These are phyloP conservation scores for Athripsodes cinereus DNA, from an alignment of 2,888 invertebrate species.

Conservation along the genomic window DNA sequence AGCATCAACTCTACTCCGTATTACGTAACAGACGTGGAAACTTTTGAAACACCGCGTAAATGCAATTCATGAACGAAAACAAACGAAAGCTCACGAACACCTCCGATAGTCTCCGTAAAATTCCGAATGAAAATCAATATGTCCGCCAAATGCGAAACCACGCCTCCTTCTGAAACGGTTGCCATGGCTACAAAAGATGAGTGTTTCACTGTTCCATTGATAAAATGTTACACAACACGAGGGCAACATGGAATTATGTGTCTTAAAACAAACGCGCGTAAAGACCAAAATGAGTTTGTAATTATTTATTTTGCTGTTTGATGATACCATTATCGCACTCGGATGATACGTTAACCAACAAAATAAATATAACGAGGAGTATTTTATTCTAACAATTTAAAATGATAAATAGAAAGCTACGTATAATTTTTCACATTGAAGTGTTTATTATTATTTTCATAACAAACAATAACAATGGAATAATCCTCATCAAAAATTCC, in stretches of 20 bases:
- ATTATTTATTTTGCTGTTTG: too few species aligned
- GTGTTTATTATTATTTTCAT: too few species aligned
- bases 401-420: too few species aligned
- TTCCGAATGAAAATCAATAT: constrained; percentile 25
- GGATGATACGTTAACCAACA: too few species aligned
- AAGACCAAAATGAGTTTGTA: not conserved
- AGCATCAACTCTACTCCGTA: too few species aligned
- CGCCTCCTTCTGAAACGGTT: constrained; percentile 23
- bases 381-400: too few species aligned
- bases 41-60: constrained; percentile 11
- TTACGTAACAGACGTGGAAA: constrained; percentile 1
- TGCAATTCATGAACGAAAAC: constrained; percentile 8
- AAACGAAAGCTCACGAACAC: not conserved
- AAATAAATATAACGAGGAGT: too few species aligned
- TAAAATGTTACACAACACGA: not conserved
- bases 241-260: not conserved
- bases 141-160: constrained; percentile 13
- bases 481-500: too few species aligned
- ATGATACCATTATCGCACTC: too few species aligned
- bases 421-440: too few species aligned
- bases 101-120: constrained; percentile 7
- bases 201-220: constrained; percentile 8
- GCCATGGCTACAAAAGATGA: constrained; percentile 23
- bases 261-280: not conserved
- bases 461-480: too few species aligned